Conservation (phyloP, 2,888 invertebrate genomes). For the Callyntrura sp. region DNA sequence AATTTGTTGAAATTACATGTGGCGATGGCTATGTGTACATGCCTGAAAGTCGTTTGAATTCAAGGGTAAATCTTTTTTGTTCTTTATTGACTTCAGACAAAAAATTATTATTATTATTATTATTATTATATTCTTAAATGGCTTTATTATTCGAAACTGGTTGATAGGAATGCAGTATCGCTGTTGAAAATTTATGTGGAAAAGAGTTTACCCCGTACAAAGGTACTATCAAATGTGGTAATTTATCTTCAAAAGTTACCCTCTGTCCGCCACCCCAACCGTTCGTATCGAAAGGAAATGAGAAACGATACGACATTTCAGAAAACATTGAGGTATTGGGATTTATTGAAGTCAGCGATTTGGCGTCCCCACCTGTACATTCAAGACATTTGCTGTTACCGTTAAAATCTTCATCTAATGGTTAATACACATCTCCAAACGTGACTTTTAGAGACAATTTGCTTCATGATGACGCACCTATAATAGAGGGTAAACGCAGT, state of each 20-base stretch:
- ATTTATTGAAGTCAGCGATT: constrained; percentile 94
- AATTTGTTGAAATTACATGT: constrained; percentile 91
- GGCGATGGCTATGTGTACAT: constrained; percentile 88
- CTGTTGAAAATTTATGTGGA: constrained; percentile 90
- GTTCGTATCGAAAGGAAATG: constrained; percentile 85
- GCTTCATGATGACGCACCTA: no score
- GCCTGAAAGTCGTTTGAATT: constrained; percentile 87
- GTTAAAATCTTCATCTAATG: constrained; percentile 84
- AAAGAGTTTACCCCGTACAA: constrained; percentile 91
- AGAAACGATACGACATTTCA: constrained; percentile 88
- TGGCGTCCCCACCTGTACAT: constrained; percentile 95
- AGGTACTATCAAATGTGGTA: constrained; percentile 91
- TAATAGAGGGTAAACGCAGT: no score
- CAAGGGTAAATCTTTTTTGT: no score
- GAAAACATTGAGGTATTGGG: constrained; percentile 94
- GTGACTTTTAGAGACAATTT: no score
- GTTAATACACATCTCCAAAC: no score
- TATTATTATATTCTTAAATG: constrained; percentile 5
- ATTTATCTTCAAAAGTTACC: constrained; percentile 90
- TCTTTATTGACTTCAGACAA: background rate
- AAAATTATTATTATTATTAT: background rate
- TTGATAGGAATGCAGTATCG: constrained; percentile 78
- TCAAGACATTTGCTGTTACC: constrained; percentile 96
- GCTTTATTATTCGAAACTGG: background rate
- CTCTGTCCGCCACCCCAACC: constrained; percentile 91